Conservation (phyloP, 2,113 vertebrate genomes). For the Oenanthe oenanthe region DNA sequence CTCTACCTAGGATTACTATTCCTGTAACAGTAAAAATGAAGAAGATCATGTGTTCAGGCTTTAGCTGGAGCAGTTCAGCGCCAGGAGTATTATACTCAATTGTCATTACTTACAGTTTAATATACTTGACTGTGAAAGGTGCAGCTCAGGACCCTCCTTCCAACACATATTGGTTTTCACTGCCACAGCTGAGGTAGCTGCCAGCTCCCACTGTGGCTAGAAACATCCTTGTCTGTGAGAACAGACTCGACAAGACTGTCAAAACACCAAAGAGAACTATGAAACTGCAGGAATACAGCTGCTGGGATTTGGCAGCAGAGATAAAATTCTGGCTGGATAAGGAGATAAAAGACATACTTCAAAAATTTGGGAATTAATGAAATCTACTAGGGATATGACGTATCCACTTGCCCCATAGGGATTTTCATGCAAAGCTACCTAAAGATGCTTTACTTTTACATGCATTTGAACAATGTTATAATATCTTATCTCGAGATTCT, state of each 20-base stretch:
- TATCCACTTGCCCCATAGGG: neutral
- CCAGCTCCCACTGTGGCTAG: neutral
- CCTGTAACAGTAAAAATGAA: neutral
- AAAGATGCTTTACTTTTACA: neutral
- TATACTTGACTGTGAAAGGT: neutral
- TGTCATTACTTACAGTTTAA: neutral
- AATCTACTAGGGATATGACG: neutral
- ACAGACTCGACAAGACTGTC: neutral
- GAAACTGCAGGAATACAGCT: neutral
- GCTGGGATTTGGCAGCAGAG: neutral
- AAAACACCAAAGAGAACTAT: neutral
- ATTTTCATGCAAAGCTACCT: neutral
- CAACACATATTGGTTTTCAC: neutral
- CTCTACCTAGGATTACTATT: neutral
- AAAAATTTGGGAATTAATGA: neutral
- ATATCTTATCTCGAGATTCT: neutral
- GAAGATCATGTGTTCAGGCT: neutral
- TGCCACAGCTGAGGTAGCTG: neutral
- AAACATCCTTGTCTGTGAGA: neutral
- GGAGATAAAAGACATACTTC: neutral
- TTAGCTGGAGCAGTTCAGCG: neutral
- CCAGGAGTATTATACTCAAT: neutral
- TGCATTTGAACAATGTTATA: neutral
- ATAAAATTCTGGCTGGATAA: neutral
- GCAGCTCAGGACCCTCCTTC: neutral